Evolutionary conservation across 2,113 vertebrate genomes (phyloP), one percentile per base, ranked within the genome.

Genomic region (Antigone vipio): DNA sequence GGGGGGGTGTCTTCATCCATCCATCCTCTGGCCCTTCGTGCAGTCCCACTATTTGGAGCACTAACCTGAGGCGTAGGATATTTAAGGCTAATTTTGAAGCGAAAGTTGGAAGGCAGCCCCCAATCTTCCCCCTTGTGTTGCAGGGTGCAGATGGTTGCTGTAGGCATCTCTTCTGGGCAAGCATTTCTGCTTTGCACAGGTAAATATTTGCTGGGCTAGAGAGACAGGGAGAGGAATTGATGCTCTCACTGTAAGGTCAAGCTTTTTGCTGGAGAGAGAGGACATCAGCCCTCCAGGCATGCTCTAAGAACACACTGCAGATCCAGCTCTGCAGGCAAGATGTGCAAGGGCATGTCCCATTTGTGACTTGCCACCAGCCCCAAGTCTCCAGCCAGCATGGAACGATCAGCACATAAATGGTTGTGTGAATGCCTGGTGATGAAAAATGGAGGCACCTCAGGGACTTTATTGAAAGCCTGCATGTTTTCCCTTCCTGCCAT

Each of bases 291-390:
- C 53, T 89, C 35, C 53, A 91, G 87, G 60, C 89, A 40, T 1
- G 4, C 80, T 82, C 58, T n/a, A 73, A 93, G 88, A 85, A 78
- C 76, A 78, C 19, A 4, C 56, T 91, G 69, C 77, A 89, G 52
- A 87, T 87, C n/a, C 56, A 92, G 84, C 69, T 96, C 92, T 72
- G 77, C 80, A 75, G 89, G 68, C 40, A 69, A 88, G 74, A 78
- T 77, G 55, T 72, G n/a, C 40, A 62, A 79, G 84, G 74, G 53
- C 74, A 52, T 22, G 44, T 91, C 74, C 24, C 5, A 1, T 49
- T 91, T 89, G 45, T 92, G 74, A 87, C 68, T 75, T 76, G 56
- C 73, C 84, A 72, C 85, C 74, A 92, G 60, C 78, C 77, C 63
- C 4, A 18, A 49, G 47, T 69, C 47, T 88, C 52, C 77, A 82